phyloP scores from a whole-genome alignment of 2,113 vertebrate species.

The Saccopteryx bilineata region DNA sequence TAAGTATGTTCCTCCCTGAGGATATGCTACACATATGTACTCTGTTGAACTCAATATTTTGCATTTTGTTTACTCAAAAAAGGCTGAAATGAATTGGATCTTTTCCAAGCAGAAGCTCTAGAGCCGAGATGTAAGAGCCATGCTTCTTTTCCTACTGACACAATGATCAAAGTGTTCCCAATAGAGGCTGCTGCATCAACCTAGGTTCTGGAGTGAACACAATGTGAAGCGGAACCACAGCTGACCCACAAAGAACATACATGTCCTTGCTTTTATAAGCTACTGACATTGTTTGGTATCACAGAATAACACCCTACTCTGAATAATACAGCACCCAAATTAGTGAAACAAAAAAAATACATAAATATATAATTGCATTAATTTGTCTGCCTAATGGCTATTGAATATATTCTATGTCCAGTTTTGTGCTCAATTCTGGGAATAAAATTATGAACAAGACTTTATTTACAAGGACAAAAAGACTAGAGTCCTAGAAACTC shows the following conservation, averaged over 20 bases:
- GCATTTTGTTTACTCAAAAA: not conserved
- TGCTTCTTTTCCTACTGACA: not conserved
- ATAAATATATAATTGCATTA: not conserved
- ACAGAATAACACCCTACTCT: not conserved
- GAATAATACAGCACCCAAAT: not conserved
- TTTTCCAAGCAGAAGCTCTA: not conserved
- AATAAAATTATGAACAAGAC: not conserved
- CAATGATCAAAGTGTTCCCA: not conserved
- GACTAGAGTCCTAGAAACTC: not conserved
- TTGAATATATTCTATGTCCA: not conserved
- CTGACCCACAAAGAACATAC: not conserved
- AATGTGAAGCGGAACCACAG: not conserved
- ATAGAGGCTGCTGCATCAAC: not conserved
- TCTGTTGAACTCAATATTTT: not conserved
- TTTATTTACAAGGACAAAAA: not conserved
- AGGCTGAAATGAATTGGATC: not conserved
- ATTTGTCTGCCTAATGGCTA: not conserved
- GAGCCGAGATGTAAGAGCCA: not conserved
- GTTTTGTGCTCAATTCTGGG: not conserved
- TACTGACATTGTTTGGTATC: not conserved
- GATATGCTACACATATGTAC: not conserved
- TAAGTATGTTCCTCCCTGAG: not conserved
- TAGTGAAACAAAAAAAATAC: not conserved
- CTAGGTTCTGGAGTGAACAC: not conserved
- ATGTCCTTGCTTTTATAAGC: not conserved